These are phyloP conservation scores for Coronaproctus castanopsis DNA, from an alignment of 2,888 invertebrate species.

Conservation along the genomic window DNA sequence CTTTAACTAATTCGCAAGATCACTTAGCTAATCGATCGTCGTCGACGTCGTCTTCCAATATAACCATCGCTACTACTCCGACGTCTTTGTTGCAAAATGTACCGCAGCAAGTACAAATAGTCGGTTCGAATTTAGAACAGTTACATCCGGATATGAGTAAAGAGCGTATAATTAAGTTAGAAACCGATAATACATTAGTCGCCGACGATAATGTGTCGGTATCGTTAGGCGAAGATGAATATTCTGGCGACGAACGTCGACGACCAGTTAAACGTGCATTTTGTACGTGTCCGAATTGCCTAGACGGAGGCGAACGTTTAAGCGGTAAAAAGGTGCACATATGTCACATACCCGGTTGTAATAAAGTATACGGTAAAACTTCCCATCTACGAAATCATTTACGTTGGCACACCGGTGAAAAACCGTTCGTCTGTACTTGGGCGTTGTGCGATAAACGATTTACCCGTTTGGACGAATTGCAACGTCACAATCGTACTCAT, in stretches of 20 bases:
- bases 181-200: neutral
- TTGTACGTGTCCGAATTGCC: constrained; percentile 94
- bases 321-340: constrained; percentile 78
- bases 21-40: constrained; percentile 92
- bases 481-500: constrained; percentile 75
- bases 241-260: constrained; percentile 18
- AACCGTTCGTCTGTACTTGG: constrained; percentile 90
- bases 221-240: constrained; percentile 15
- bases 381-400: constrained; percentile 69
- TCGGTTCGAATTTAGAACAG: constrained; percentile 6
- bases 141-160: constrained; percentile 6
- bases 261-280: constrained; percentile 51
- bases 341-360: constrained; percentile 79
- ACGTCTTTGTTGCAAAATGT: constrained; percentile 8
- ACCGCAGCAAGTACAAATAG: constrained; percentile 10
- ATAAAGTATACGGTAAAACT: constrained; percentile 81
- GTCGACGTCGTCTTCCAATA: constrained; percentile 54
- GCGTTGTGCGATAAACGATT: constrained; percentile 75
- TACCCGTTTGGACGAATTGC: constrained; percentile 36
- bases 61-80: constrained; percentile 41
- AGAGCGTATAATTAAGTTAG: constrained; percentile 10
- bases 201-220: neutral
- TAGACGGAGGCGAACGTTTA: constrained; percentile 54
- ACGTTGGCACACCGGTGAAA: constrained; percentile 82
- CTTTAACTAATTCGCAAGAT: constrained; percentile 32